phyloP scores from a whole-genome alignment of 1,140 invertebrate genomes.

The Polypedilum vanderplanki region DNA sequence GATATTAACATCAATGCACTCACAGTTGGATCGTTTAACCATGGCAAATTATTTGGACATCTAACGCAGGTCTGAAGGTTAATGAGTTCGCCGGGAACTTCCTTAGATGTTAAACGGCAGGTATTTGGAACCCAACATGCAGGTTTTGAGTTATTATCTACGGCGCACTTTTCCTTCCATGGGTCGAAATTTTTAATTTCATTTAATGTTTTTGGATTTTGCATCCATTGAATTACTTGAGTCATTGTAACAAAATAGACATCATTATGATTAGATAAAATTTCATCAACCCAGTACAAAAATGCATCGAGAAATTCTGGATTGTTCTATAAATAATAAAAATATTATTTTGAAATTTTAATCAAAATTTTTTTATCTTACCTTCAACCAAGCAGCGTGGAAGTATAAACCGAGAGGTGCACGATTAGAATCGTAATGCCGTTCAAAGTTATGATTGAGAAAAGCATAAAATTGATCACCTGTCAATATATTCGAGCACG shows the following conservation, averaged over 20 bases:
- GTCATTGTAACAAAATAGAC: conserved; percentile 98
- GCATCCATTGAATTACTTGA: conserved; percentile 94
- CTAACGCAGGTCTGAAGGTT: conserved; percentile 87
- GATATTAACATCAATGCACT: neutral
- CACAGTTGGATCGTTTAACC: conserved; percentile 76
- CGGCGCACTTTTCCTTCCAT: conserved; percentile 86
- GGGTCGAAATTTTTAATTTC: conserved; percentile 88
- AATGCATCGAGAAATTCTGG: conserved; percentile 89
- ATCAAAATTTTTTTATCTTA: neutral
- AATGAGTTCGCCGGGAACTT: conserved; percentile 86
- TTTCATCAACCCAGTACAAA: conserved; percentile 91
- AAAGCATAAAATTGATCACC: conserved; percentile 95
- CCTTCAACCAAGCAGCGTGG: conserved; percentile 89
- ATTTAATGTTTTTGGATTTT: conserved; percentile 75
- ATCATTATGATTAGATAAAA: conserved; percentile 78
- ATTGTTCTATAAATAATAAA: conserved; percentile 74
- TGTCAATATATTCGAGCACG: conserved; percentile 86
- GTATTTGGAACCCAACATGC: conserved; percentile 82
- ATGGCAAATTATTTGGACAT: conserved; percentile 89
- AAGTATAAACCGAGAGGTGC: conserved; percentile 90
- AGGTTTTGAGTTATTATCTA: conserved; percentile 63
- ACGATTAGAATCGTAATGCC: conserved; percentile 89
- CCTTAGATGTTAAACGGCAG: conserved; percentile 85
- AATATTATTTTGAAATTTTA: conserved; percentile 80
- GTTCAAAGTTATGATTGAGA: conserved; percentile 91